Evolutionary conservation across 2,888 invertebrate species (phyloP).

Genomic region (Sphinx pinastri): DNA sequence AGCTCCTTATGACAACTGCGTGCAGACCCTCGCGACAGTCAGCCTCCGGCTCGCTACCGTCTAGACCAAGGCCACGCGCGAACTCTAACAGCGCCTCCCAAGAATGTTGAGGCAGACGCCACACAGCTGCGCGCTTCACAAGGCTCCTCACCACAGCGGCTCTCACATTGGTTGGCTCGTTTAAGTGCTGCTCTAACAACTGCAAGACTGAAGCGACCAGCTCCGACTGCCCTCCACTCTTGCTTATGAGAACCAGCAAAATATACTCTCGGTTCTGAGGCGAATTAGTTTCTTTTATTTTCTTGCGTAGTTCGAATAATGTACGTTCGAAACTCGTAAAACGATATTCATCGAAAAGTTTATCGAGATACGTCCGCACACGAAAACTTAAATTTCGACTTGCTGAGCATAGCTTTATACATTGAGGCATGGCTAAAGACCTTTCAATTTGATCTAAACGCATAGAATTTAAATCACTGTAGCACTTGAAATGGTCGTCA

Average conservation of each 20-base stretch:
- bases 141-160: conserved; percentile 65
- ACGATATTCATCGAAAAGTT: conserved; percentile 61
- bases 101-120: conserved; percentile 56
- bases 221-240: conserved; percentile 57
- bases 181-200: conserved; percentile 51
- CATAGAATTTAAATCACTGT: too few relatives aligned
- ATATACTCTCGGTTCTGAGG: conserved; percentile 61
- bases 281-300: conserved; percentile 51
- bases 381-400: too few relatives aligned
- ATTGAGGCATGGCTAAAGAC: conserved; percentile 4
- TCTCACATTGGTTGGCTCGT: conserved; percentile 61
- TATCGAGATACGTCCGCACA: conserved; percentile 49
- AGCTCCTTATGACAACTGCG: conserved; percentile 55
- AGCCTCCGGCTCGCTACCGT: conserved; percentile 52
- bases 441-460: not conserved
- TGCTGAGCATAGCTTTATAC: too few relatives aligned
- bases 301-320: conserved; percentile 54
- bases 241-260: conserved; percentile 67
- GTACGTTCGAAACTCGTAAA: conserved; percentile 57
- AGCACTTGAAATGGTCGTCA: too few relatives aligned
- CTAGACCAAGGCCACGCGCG: conserved; percentile 59
- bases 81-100: conserved; percentile 60
- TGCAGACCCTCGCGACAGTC: conserved; percentile 64
- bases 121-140: conserved; percentile 59
- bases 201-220: conserved; percentile 53